Percentiles rank a stretch among this genome's conserved stretches.
These are phyloP conservation scores for Macrophya alboannulata DNA, from an alignment of 2,888 invertebrate genomes.

Conservation along the genomic window DNA sequence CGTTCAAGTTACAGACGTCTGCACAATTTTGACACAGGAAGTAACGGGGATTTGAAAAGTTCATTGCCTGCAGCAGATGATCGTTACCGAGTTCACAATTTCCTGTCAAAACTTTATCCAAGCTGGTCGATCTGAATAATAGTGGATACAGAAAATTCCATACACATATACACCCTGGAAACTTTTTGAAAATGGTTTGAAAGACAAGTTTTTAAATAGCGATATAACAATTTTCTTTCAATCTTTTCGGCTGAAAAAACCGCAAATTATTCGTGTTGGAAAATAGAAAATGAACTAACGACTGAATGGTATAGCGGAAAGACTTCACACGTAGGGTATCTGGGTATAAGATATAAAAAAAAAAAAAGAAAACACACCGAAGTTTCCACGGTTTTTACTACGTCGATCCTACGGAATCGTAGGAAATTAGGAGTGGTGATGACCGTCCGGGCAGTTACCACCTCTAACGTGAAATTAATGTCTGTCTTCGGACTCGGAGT, in stretches of 20 bases:
- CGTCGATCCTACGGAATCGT: constrained; percentile 38
- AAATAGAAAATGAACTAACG: not conserved
- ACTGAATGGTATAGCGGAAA: not conserved
- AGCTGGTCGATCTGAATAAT: not conserved
- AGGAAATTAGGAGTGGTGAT: constrained; percentile 47
- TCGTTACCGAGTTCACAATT: not conserved
- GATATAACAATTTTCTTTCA: not conserved
- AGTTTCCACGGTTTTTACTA: constrained; percentile 13
- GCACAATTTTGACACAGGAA: not conserved
- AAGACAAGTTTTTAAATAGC: not conserved
- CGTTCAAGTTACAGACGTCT: not conserved
- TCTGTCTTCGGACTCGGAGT: constrained; percentile 11
- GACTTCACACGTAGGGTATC: not conserved
- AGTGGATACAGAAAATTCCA: not conserved
- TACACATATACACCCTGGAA: not conserved
- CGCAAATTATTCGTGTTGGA: not conserved
- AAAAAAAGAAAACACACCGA: not conserved
- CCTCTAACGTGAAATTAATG: constrained; percentile 50
- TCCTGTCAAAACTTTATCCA: not conserved
- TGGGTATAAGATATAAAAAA: not conserved
- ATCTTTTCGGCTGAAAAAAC: not conserved
- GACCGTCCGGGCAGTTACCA: constrained; percentile 42
- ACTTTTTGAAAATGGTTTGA: not conserved
- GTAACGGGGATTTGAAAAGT: not conserved
- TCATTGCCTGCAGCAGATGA: not conserved